phyloP scores from a whole-genome alignment of 2,888 invertebrate genomes.

The Mystacides longicornis region DNA sequence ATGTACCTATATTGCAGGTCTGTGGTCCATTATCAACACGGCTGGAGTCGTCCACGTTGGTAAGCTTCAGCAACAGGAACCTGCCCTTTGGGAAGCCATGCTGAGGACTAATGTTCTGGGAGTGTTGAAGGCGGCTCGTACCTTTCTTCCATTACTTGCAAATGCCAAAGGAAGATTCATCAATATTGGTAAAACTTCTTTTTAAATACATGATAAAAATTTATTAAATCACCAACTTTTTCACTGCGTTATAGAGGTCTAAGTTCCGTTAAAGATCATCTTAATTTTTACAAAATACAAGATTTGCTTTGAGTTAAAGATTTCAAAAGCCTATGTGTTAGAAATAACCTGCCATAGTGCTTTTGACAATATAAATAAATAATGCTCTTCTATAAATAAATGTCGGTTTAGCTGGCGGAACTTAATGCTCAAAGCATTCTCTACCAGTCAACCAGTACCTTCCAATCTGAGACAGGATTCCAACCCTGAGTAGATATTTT shows the following conservation, averaged over 20 bases:
- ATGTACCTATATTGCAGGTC: conserved; percentile 50
- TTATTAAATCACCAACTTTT: neutral
- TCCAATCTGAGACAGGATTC: too few species aligned
- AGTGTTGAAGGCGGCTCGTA: conserved; percentile 63
- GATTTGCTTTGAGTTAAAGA: too few species aligned
- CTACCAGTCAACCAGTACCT: too few species aligned
- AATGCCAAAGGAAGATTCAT: conserved; percentile 60
- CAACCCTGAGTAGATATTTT: too few species aligned
- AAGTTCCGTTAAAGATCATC: too few species aligned
- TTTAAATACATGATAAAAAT: neutral
- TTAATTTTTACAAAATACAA: too few species aligned
- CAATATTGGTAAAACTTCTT: conserved; percentile 48
- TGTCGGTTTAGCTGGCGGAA: too few species aligned
- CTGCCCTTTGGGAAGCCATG: conserved; percentile 62
- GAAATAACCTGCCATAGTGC: too few species aligned
- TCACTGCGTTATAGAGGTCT: neutral
- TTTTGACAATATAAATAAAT: too few species aligned
- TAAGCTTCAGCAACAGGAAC: conserved; percentile 59
- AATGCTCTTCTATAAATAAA: too few species aligned
- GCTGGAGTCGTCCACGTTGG: conserved; percentile 71
- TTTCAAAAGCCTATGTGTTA: too few species aligned
- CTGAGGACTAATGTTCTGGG: conserved; percentile 65
- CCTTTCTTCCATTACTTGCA: conserved; percentile 66
- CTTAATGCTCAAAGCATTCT: too few species aligned
- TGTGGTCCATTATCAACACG: conserved; percentile 79